A percentile compares a stretch with the other conserved stretches of the same genome.
Conservation (phyloP, 1,140 invertebrate species). For the Paraescarpia echinospica region DNA sequence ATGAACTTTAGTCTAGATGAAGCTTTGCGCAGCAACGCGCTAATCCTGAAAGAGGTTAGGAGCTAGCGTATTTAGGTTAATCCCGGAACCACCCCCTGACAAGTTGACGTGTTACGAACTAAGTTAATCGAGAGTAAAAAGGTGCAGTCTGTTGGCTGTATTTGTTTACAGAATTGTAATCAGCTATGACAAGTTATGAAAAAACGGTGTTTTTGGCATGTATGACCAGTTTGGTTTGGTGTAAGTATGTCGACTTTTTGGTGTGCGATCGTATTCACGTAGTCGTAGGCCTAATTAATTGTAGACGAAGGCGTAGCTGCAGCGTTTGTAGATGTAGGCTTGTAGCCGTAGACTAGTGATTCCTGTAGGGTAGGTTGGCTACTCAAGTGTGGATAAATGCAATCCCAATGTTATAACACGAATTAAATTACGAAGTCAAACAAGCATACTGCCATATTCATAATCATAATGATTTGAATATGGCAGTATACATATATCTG, state of each 20-base stretch:
- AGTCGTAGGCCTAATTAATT: too few species aligned
- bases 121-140: background rate
- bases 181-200: background rate
- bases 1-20: background rate
- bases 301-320: too few species aligned
- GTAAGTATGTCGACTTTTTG: background rate
- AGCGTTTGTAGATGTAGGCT: too few species aligned
- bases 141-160: background rate
- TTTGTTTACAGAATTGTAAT: background rate
- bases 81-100: background rate
- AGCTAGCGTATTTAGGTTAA: background rate
- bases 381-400: too few species aligned
- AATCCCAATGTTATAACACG: too few species aligned
- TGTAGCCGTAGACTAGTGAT: too few species aligned
- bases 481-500: background rate
- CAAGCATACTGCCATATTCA: too few species aligned
- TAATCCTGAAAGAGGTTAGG: background rate
- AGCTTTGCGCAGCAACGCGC: background rate
- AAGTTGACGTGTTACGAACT: background rate
- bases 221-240: background rate
- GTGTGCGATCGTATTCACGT: background rate
- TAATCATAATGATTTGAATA: too few species aligned
- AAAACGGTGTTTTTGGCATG: background rate
- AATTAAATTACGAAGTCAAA: too few species aligned
- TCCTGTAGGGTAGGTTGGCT: too few species aligned